These are phyloP conservation scores for Pholis gunnellus DNA, from an alignment of 2,113 vertebrate genomes.

Conservation along the genomic window DNA sequence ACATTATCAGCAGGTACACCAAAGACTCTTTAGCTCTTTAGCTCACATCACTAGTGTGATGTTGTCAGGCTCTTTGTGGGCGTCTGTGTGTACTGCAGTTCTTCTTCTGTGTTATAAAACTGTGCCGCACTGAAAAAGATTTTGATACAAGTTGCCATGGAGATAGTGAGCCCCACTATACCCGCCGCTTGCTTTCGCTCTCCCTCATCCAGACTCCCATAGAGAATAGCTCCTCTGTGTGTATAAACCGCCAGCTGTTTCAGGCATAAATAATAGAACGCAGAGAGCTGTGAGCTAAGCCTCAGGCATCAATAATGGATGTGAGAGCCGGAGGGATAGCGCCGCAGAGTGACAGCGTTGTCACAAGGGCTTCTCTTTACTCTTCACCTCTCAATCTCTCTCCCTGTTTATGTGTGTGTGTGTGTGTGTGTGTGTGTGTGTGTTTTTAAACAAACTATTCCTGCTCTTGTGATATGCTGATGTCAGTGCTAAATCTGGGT, in stretches of 20 bases:
- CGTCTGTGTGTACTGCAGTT: constrained; percentile 61
- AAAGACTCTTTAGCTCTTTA: constrained; percentile 36
- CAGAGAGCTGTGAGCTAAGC: constrained; percentile 79
- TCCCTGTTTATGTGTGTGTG: neutral
- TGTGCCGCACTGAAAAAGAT: constrained; percentile 62
- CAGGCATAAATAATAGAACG: constrained; percentile 87
- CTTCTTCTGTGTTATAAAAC: constrained; percentile 64
- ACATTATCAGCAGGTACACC: constrained; percentile 31
- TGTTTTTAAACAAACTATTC: neutral
- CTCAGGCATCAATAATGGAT: constrained; percentile 83
- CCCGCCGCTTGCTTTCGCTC: constrained; percentile 56
- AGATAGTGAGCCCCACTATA: constrained; percentile 70
- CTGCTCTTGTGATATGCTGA: constrained; percentile 37
- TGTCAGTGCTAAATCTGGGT: constrained; percentile 54
- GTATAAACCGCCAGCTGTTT: constrained; percentile 78
- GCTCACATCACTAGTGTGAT: constrained; percentile 53
- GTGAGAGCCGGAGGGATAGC: constrained; percentile 74
- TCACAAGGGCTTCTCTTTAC: constrained; percentile 56
- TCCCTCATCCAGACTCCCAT: constrained; percentile 63
- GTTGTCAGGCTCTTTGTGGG: constrained; percentile 58
- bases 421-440: neutral
- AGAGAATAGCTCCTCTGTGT: constrained; percentile 76
- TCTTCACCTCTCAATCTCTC: constrained; percentile 33
- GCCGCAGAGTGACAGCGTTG: constrained; percentile 73
- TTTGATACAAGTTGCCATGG: constrained; percentile 80